Evolutionary conservation across 2,888 invertebrate species (phyloP).

Genomic region (Leptodirus hochenwartii): DNA sequence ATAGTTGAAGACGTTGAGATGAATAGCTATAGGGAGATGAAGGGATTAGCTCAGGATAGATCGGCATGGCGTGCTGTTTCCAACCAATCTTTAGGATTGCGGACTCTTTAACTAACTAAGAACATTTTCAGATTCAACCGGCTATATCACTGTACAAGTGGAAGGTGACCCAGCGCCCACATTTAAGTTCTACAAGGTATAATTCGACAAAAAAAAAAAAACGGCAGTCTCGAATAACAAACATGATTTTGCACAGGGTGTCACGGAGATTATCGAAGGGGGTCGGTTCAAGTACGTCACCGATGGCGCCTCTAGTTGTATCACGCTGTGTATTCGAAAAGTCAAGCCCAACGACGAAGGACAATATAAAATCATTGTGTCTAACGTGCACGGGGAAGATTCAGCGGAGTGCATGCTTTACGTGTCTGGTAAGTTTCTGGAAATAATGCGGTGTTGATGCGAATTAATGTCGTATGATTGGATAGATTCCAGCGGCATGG

Average conservation of each 20-base stretch:
- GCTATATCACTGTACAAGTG: conserved; percentile 80
- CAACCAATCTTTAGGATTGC: no score
- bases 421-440: conserved; percentile 60
- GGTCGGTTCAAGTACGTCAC: conserved; percentile 91
- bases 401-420: conserved; percentile 90
- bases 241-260: no score
- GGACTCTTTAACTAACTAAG: no score
- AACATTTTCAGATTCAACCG: conserved; percentile 57
- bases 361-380: conserved; percentile 81
- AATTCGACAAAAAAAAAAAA: no score
- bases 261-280: conserved; percentile 83
- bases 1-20: no score
- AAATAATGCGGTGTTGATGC: background rate
- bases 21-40: no score
- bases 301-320: conserved; percentile 81
- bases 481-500: conserved; percentile 89
- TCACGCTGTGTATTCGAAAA: conserved; percentile 90
- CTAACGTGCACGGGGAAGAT: conserved; percentile 90
- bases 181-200: conserved; percentile 79
- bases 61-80: no score
- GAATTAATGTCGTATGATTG: conserved; percentile 2
- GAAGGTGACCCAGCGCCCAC: conserved; percentile 91
- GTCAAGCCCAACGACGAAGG: conserved; percentile 95
- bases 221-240: no score
- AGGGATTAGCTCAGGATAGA: no score